Base-by-base conservation (phyloP, 2,888 invertebrate genomes). In the Dasysyrphus albostriatus region DNA sequence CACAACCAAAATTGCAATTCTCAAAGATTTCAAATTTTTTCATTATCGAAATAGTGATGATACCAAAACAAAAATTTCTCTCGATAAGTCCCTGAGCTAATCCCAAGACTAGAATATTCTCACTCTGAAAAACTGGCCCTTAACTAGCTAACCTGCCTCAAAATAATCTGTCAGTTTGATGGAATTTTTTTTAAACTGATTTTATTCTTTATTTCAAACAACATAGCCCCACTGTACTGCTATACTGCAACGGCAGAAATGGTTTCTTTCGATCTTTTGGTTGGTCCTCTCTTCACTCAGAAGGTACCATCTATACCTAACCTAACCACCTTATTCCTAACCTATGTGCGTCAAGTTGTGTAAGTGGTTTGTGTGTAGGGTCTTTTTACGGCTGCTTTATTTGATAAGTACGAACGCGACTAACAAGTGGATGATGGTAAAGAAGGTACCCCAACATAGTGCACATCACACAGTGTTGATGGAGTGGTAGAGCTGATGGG, bases 381-480 rank as follows among this genome's bases (percentile, higher is more conserved):
- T 65, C 70, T 83, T 87, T 85, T 61, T 81, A 78, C 74, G 82
- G 69, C 63, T 83, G 74, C 74, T 74, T 78, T 87, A 78, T 74
- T 78, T 65, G 59, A 61, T 51, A 78, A 83, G 87, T 83, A 59
- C 16, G 44, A 49, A 51, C 37, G 54, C 37, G n/a, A 70, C 34
- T 32, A 24, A 56, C 56, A 61, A 72, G 83, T 72, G 70, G 83
- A 51, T 73, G 51, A 59, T 63, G 69, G 44, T 58, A 19, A 49
- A 49, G 67, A 34, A 49, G 19, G 32, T 47, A 59, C 54, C 34
- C 67, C 61, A 58, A 16, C 51, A 63, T 67, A 63, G 58, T 59
- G 70, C 37, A 9, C n/a, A n/a, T n/a, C 29, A 16, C 2, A 37
- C 19, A 67, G 59, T 51, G 51, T 37, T 49, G 47, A 56, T 54